phyloP scores from a whole-genome alignment of 2,797 vertebrate genomes.

The Tympanoctomys barrerae region DNA sequence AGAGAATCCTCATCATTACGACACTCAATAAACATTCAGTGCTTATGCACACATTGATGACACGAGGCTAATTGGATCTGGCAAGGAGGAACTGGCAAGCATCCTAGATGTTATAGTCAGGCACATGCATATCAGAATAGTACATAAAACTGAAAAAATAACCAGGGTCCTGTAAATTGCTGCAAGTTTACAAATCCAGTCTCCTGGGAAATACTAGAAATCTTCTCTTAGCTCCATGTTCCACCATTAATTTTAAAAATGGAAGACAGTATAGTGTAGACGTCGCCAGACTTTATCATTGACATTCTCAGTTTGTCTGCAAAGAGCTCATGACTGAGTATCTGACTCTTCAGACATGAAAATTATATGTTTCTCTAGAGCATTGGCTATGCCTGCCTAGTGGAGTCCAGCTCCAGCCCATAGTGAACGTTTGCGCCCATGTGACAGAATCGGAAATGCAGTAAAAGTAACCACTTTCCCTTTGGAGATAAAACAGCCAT shows the following conservation, averaged over 20 bases:
- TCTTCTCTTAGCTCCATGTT: not conserved
- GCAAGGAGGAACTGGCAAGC: not conserved
- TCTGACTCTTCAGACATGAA: not conserved
- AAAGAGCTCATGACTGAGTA: not conserved
- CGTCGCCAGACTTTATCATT: not conserved
- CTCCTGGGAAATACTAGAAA: not conserved
- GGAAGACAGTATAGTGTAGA: not conserved
- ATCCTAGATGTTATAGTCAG: not conserved
- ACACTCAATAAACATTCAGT: not conserved
- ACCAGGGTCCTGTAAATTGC: not conserved
- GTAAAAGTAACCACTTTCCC: not conserved
- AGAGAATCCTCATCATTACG: not conserved
- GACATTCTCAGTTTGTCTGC: not conserved
- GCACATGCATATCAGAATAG: not conserved
- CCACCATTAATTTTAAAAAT: not conserved
- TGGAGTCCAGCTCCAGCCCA: not conserved
- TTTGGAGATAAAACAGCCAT: too few species aligned
- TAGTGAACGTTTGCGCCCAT: accelerated
- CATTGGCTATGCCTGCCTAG: too few species aligned
- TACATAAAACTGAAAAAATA: not conserved
- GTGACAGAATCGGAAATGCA: not conserved
- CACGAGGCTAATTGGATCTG: not conserved
- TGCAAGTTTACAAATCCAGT: not conserved
- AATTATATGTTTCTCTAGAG: not conserved
- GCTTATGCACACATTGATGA: not conserved